Conservation (phyloP, 92 coral and sea anemone genomes). For the Metridium senile region DNA sequence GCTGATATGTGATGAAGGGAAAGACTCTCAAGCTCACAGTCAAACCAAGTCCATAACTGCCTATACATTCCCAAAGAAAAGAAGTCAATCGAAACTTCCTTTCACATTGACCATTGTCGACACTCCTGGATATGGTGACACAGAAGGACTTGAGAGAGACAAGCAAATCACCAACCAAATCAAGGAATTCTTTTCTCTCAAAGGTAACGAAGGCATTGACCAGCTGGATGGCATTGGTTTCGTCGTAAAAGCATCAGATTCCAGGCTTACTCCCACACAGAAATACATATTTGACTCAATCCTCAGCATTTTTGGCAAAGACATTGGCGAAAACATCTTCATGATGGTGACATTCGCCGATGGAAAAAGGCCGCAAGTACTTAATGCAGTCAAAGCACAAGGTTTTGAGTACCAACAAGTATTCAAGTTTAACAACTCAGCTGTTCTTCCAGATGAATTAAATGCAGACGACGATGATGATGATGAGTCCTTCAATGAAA, state of each 20-base stretch:
- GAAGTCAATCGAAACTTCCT: slow-evolving; percentile 10
- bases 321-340: slow-evolving; percentile 35
- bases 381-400: slow-evolving; percentile 24
- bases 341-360: slow-evolving; percentile 57
- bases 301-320: slow-evolving; percentile 46
- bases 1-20: slow-evolving; percentile 4
- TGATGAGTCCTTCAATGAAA: slow-evolving; percentile 20
- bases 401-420: slow-evolving; percentile 1
- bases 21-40: slow-evolving; percentile 33
- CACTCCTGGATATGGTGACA: slow-evolving; percentile 54
- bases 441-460: slow-evolving; percentile 20
- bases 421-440: slow-evolving; percentile 53
- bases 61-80: slow-evolving; percentile 21
- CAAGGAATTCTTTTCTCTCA: slow-evolving; percentile 34
- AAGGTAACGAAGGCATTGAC: slow-evolving; percentile 28
- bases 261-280: slow-evolving; percentile 40
- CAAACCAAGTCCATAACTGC: slow-evolving; percentile 39
- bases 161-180: slow-evolving; percentile 26
- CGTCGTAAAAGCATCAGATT: slow-evolving; percentile 36
- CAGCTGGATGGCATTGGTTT: slow-evolving; percentile 46
- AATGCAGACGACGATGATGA: background rate
- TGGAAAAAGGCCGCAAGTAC: slow-evolving; percentile 38
- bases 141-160: slow-evolving; percentile 41
- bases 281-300: slow-evolving; percentile 45
- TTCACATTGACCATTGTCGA: slow-evolving; percentile 41